Conservation (phyloP, 1,140 invertebrate genomes). For the Caenorhabditis latens region DNA sequence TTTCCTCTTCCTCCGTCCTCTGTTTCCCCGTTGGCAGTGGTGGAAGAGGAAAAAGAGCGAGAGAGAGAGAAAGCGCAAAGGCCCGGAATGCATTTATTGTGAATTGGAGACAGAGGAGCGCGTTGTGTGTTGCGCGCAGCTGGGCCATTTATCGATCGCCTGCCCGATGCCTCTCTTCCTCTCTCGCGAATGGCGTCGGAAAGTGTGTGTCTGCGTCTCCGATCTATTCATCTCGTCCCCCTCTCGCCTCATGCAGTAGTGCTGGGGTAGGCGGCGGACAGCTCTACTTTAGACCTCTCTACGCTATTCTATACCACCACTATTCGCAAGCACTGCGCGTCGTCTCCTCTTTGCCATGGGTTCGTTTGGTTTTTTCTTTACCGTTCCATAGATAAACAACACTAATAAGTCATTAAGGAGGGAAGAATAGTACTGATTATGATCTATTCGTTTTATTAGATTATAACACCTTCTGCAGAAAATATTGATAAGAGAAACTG, state of each 20-base stretch:
- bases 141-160: constrained; percentile 48
- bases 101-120: constrained; percentile 38
- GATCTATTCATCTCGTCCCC: background rate
- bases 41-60: background rate
- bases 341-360: constrained; percentile 51
- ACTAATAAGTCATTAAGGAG: background rate
- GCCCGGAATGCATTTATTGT: constrained; percentile 48
- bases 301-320: constrained; percentile 52
- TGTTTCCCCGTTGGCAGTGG: constrained; percentile 43
- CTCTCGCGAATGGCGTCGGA: constrained; percentile 17
- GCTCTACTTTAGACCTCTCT: constrained; percentile 56
- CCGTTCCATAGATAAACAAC: background rate
- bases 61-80: background rate
- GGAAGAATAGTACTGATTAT: background rate
- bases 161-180: background rate
- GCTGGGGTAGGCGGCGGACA: constrained; percentile 51
- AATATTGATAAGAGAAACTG: background rate
- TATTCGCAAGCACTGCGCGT: constrained; percentile 55
- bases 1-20: constrained; percentile 48
- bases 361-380: constrained; percentile 25
- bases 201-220: constrained; percentile 48
- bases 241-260: constrained; percentile 55
- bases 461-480: background rate
- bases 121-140: constrained; percentile 36
- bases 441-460: background rate